These are phyloP conservation scores for Rynchops niger DNA, from an alignment of 2,113 vertebrate genomes.

Conservation along the genomic window DNA sequence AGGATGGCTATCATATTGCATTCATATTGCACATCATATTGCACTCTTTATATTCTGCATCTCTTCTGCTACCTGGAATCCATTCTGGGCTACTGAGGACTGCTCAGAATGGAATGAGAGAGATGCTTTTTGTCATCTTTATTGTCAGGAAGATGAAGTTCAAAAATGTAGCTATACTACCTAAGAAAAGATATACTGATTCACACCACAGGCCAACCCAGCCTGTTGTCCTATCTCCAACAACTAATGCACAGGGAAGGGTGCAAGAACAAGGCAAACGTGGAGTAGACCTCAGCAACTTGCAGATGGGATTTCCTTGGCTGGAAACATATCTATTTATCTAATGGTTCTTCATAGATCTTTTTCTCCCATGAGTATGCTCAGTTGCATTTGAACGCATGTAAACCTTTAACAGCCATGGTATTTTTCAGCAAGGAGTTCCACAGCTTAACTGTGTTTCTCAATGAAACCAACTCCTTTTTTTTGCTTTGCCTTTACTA, in stretches of 20 bases:
- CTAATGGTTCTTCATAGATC: neutral
- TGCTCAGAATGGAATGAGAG: neutral
- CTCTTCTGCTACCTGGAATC: neutral
- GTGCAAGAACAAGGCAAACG: neutral
- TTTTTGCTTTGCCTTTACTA: neutral
- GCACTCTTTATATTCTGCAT: neutral
- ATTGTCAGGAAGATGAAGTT: neutral
- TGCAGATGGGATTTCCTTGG: neutral
- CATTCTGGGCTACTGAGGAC: rapidly evolving
- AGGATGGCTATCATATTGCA: neutral
- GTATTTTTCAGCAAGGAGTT: neutral
- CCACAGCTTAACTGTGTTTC: neutral
- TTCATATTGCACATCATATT: neutral
- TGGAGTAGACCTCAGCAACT: neutral
- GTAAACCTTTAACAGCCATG: neutral
- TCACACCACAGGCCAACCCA: neutral
- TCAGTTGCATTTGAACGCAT: neutral
- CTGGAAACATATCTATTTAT: neutral
- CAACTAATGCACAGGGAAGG: neutral
- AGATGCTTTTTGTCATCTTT: neutral
- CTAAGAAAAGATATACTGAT: neutral
- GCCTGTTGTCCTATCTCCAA: neutral
- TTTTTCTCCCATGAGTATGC: neutral
- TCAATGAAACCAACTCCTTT: neutral
- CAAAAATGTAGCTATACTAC: neutral